Base-by-base conservation (phyloP, 2,113 vertebrate genomes). In the Odocoileus virginianus region DNA sequence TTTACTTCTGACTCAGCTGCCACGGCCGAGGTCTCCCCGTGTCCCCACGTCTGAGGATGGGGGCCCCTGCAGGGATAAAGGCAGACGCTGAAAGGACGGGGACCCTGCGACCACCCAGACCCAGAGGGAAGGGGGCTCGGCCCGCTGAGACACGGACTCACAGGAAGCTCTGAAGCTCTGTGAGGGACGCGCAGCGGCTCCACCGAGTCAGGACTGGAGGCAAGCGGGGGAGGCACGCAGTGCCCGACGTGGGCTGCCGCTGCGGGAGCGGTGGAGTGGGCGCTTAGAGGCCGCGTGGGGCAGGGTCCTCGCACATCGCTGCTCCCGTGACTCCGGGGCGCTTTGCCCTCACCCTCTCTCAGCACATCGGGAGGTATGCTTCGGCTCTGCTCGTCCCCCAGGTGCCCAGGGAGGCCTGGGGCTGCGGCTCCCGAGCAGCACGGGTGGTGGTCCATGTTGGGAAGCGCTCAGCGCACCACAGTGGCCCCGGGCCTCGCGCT, bases 211-310 rank as follows among this genome's bases (percentile, higher is more conserved):
- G 50, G n/a, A 14, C 4, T 57, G 30, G 52, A 21, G 10, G 58
- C 14, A 0, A 82, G 17, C 45, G 17, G 57, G n/a, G 60, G 52
- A 13, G 6, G 16, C 0, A 1, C 36, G 27, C 50, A 19, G n/a
- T n/a, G n/a, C 58, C 6, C 10, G 67, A 43, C n/a, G 21, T 9
- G 4, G 57, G 6, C 71, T 4, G 1, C 12, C 15, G 14, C 33
- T 7, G 3, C 8, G 15, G 64, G 13, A 11, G 45, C 16, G 61
- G 30, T 0, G 6, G 93, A 7, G 28, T 7, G 2, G 4, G 7
- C 1, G 0, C 45, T 0, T 3, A 7, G 2, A 13, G 4, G 55
- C 23, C 0, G 2, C 27, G 21, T 0, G 7, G 27, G 5, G 47
- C 7, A 0, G 27, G 30, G 84, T 55, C 45, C n/a, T 19, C 1